phyloP scores from a whole-genome alignment of 2,888 invertebrate genomes.

The Cryptocheilus praepositus region DNA sequence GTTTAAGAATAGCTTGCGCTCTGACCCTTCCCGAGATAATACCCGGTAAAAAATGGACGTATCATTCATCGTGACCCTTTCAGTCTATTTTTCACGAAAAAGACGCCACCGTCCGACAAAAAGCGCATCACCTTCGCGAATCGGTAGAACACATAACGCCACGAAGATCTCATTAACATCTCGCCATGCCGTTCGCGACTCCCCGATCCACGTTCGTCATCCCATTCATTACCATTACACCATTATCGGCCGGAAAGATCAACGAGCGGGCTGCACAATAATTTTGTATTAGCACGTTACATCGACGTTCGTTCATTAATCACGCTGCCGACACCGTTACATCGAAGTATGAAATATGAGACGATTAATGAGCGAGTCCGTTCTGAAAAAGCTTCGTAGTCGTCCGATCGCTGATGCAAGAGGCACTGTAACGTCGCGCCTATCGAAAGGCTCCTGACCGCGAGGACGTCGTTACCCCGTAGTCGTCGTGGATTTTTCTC shows the following conservation, averaged over 20 bases:
- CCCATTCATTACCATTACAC: too few species aligned
- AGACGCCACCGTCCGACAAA: background rate
- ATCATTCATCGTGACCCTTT: constrained; percentile 45
- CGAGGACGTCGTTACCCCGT: constrained; percentile 26
- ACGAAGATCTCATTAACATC: too few species aligned
- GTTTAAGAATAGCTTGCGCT: constrained; percentile 38
- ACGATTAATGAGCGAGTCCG: background rate
- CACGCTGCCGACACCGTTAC: too few species aligned
- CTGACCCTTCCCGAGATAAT: constrained; percentile 38
- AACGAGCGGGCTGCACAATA: too few species aligned
- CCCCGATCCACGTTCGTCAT: too few species aligned
- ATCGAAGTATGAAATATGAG: background rate
- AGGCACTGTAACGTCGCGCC: background rate
- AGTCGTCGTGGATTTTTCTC: constrained; percentile 35
- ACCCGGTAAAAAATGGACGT: constrained; percentile 48
- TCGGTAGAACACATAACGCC: too few species aligned
- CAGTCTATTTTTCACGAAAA: background rate
- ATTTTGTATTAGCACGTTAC: too few species aligned
- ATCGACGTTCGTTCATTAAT: too few species aligned
- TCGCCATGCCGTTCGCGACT: too few species aligned
- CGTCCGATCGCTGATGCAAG: background rate
- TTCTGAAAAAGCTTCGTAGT: background rate
- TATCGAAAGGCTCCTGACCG: constrained; percentile 23
- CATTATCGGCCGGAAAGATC: too few species aligned
- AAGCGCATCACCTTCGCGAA: too few species aligned